Base-by-base conservation (phyloP, 2,113 vertebrate genomes). In the Ameiurus melas region DNA sequence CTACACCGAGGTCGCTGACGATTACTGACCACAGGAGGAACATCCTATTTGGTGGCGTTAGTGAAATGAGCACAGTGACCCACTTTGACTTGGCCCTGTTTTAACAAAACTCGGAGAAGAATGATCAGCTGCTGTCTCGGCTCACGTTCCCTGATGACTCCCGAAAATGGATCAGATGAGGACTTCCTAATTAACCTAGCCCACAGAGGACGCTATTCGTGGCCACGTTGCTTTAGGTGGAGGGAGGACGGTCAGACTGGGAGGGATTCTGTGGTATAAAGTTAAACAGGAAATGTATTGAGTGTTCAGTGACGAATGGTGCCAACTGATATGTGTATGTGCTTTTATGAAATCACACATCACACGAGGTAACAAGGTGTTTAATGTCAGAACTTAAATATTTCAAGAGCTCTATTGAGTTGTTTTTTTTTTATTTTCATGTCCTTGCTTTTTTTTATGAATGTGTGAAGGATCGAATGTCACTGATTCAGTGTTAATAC, bases 121-220 rank as follows among this genome's bases (percentile, higher is more conserved):
- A 89, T 78, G 94, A 93, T 93, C 85, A 88, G 93, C 75, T 92
- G 86, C 89, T 90, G 92, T 92, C 92, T 92, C 85, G 90, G 90
- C 64, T 68, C 87, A 55, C 91, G 91, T 92, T 92, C 94, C 93
- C 94, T 89, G 82, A 93, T 92, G 94, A 92, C 87, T 90, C 53
- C 85, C 68, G 90, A 86, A 95, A 95, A 92, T 94, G 91, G 94
- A 93, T 86, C 93, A 91, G 92, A 92, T 93, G 91, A 92, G 91
- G 87, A 89, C 87, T 86, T 92, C 92, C 94, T 94, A 95, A 96
- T 95, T 95, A 95, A 93, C 92, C 90, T 85, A 27, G 81, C 58
- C 93, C 94, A 88, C 90, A 47, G 84, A 93, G 92, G 93, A 30
- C 39, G 39, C 83, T 87, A 66, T 89, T 87, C 81, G 47, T 82